These are phyloP conservation scores for Chelonus insularis DNA, from an alignment of 1,140 invertebrate species.

Conservation along the genomic window DNA sequence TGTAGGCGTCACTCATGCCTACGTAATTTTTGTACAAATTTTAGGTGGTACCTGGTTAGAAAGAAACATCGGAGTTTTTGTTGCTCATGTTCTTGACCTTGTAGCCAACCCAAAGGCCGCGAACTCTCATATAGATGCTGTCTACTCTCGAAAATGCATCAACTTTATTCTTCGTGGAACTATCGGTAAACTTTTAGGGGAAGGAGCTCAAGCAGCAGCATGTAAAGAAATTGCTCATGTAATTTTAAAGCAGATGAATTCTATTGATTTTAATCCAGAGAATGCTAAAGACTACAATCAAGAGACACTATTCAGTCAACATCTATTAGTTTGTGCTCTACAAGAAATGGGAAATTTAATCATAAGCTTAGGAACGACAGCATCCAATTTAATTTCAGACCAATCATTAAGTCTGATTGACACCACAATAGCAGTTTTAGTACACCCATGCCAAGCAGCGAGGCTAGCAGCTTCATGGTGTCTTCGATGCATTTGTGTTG, in stretches of 20 bases:
- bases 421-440: conserved; percentile 74
- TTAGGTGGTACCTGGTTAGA: conserved; percentile 94
- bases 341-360: conserved; percentile 89
- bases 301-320: conserved; percentile 90
- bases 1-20: conserved; percentile 93
- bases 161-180: conserved; percentile 92
- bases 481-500: conserved; percentile 86
- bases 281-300: conserved; percentile 88
- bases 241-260: conserved; percentile 93
- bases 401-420: conserved; percentile 74
- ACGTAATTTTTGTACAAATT: conserved; percentile 91
- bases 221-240: conserved; percentile 93
- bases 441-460: conserved; percentile 91
- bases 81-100: conserved; percentile 89
- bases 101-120: conserved; percentile 93
- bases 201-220: conserved; percentile 94
- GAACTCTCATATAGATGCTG: conserved; percentile 94
- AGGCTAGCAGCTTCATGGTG: conserved; percentile 94
- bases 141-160: conserved; percentile 96
- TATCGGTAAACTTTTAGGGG: conserved; percentile 90
- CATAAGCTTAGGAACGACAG: conserved; percentile 87
- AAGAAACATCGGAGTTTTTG: conserved; percentile 81
- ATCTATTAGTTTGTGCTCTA: conserved; percentile 90
- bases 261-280: conserved; percentile 87
- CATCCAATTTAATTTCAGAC: conserved; percentile 85